Conservation (phyloP, 2,797 vertebrate species). For the Diplodus puntazzo region DNA sequence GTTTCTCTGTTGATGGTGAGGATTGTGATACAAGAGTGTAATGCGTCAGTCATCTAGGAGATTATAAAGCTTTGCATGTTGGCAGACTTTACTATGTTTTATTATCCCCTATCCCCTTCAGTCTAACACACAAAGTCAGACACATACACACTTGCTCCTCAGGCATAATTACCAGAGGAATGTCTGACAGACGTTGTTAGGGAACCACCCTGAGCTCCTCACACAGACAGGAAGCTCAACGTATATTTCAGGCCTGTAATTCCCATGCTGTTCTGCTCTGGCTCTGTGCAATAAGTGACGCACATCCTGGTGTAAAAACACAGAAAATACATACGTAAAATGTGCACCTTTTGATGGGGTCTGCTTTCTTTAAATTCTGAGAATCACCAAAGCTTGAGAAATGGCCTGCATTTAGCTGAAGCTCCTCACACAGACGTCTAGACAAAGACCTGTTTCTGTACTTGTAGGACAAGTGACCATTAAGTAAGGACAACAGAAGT, state of each 20-base stretch:
- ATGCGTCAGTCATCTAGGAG: conserved; percentile 26
- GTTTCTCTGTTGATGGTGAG: conserved; percentile 16
- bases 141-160: conserved; percentile 31
- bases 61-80: conserved; percentile 42
- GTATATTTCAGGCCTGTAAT: conserved; percentile 56
- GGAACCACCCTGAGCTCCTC: conserved; percentile 56
- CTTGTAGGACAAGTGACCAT: conserved; percentile 26
- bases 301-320: conserved; percentile 1
- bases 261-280: conserved; percentile 11
- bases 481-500: conserved; percentile 5
- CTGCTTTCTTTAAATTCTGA: neutral
- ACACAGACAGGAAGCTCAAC: conserved; percentile 53
- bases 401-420: neutral
- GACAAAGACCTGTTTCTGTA: conserved; percentile 4
- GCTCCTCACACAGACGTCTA: neutral
- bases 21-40: conserved; percentile 26
- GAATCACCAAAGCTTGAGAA: neutral
- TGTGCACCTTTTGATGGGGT: conserved; percentile 1
- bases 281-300: conserved; percentile 22
- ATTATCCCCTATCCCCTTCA: neutral
- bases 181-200: conserved; percentile 58
- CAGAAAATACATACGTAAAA: neutral
- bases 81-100: conserved; percentile 33
- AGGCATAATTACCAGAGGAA: conserved; percentile 67
- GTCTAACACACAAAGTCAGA: conserved; percentile 1